These are phyloP conservation scores for Notocelia uddmanniana DNA, from an alignment of 2,888 invertebrate species.

Conservation along the genomic window DNA sequence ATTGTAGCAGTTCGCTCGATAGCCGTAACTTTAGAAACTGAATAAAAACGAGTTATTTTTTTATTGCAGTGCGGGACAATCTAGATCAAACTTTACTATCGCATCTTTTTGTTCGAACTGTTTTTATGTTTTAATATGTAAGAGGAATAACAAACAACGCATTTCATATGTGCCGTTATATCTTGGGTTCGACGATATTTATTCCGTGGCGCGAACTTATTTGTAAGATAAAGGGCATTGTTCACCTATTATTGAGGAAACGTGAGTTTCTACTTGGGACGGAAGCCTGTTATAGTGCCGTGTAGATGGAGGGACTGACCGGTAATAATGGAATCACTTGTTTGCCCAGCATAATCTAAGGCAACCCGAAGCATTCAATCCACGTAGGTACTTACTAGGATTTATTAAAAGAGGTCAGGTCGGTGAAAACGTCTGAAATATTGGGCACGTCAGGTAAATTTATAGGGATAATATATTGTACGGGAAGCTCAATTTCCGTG, in stretches of 20 bases:
- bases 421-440: conserved; percentile 82
- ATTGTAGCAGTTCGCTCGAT: conserved; percentile 33
- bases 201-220: conserved; percentile 38
- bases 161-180: conserved; percentile 23
- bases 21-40: conserved; percentile 37
- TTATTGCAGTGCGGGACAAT: conserved; percentile 36
- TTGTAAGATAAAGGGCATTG: conserved; percentile 42
- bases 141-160: conserved; percentile 15
- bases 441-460: conserved; percentile 82
- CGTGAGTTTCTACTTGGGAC: conserved; percentile 29
- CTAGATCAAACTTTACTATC: conserved; percentile 37
- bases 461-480: conserved; percentile 83
- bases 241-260: conserved; percentile 44
- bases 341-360: conserved; percentile 52
- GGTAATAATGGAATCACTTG: conserved; percentile 54
- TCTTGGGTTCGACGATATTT: conserved; percentile 16
- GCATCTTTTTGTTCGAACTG: conserved; percentile 25
- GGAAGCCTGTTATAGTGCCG: conserved; percentile 41
- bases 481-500: conserved; percentile 73
- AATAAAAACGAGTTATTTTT: conserved; percentile 35
- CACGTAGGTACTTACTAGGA: conserved; percentile 58
- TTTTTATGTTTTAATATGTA: conserved; percentile 17
- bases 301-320: conserved; percentile 48
- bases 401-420: conserved; percentile 80
- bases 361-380: conserved; percentile 53